phyloP scores from a whole-genome alignment of 2,113 vertebrate species.

The Channa argus region DNA sequence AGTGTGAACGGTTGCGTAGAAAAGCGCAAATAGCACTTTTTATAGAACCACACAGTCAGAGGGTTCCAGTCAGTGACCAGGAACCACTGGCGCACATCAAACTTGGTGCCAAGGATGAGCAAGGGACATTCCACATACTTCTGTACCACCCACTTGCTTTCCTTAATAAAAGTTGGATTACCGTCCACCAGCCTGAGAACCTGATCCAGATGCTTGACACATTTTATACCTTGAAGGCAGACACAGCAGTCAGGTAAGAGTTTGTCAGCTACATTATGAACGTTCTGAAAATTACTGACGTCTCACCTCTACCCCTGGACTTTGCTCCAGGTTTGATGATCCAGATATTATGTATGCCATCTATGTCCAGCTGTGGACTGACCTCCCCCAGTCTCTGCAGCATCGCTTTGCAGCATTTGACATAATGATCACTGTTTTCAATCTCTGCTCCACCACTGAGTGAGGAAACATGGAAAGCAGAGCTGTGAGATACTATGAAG shows the following conservation, averaged over 20 bases:
- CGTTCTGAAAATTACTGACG: background rate
- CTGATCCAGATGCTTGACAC: constrained; percentile 84
- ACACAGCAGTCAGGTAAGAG: background rate
- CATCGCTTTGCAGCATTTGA: constrained; percentile 76
- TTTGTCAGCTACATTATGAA: background rate
- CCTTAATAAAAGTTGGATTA: constrained; percentile 64
- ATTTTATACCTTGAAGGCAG: constrained; percentile 85
- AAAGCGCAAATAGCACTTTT: constrained; percentile 91
- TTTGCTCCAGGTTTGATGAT: constrained; percentile 93
- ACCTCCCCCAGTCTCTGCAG: constrained; percentile 77
- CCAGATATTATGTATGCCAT: constrained; percentile 90
- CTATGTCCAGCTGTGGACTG: constrained; percentile 88
- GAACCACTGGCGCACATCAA: constrained; percentile 94
- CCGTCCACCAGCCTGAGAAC: constrained; percentile 84
- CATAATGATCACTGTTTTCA: constrained; percentile 55
- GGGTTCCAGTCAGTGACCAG: constrained; percentile 94
- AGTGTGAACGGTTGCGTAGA: constrained; percentile 90
- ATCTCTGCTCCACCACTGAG: constrained; percentile 81
- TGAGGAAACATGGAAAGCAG: constrained; percentile 20
- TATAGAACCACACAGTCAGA: constrained; percentile 92
- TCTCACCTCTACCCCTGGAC: constrained; percentile 90
- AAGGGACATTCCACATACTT: constrained; percentile 93
- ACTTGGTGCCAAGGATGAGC: constrained; percentile 90
- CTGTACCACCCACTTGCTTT: constrained; percentile 92
- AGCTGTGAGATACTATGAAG: background rate